Base-by-base conservation (phyloP, 2,797 vertebrate species). In the Forpus xanthops region DNA sequence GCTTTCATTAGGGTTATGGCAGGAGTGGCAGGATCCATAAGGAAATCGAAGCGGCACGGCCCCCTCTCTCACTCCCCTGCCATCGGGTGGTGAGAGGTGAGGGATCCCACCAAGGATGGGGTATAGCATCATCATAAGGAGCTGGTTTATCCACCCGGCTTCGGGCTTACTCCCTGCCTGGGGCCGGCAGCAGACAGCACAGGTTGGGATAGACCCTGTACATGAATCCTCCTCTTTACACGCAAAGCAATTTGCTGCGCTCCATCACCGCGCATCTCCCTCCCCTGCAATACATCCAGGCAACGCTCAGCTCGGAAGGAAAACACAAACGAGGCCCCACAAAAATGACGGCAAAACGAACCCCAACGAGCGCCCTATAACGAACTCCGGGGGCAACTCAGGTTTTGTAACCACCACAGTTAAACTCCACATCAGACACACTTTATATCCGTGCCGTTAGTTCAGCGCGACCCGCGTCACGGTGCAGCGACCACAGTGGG, bases 381-480 rank as follows among this genome's bases (percentile, higher is more conserved):
- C 94, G 96, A 98, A 95, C 97, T 97, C 96, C 18, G 83, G 96
- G 97, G 96, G 94, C 92, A 97, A 91, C 87, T 89, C 89, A 96
- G 97, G 95, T 97, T 97, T 98, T 96, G 98, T 70, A 98, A 98
- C 98, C 91, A 91, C 96, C 33, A 47, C 97, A 98, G 98, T 98
- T 98, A 98, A 98, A 98, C 97, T 97, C 96, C 78, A 79, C 86
- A 97, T 98, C 98, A 98, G 98, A 98, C 96, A 85, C 97, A 94
- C 98, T 98, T 98, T 98, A 98, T 97, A 97, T 98, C 98, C 94
- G 94, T 98, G 98, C 97, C 96, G 96, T 99, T 98, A 99, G 98
- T 98, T 98, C 98, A 98, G 97, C 97, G 70, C 93, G 97, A 96
- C 89, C 74, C 21, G 52, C 97, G 96, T 97, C 97, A 8, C 45